These are phyloP conservation scores for Anthoptus insignis DNA, from an alignment of 2,888 invertebrate species.

Conservation along the genomic window DNA sequence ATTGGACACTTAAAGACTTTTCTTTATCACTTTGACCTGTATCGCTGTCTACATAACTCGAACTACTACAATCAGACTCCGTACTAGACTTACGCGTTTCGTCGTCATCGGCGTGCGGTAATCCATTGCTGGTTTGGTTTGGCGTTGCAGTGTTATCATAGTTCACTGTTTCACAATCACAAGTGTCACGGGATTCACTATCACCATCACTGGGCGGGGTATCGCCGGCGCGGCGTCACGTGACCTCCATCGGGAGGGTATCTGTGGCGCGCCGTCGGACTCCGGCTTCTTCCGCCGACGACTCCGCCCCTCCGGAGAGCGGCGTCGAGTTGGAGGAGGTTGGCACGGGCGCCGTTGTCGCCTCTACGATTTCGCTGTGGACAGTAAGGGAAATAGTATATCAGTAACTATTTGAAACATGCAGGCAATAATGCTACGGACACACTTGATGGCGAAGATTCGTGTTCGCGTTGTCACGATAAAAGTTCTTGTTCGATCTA, in stretches of 20 bases:
- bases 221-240: slow-evolving; percentile 67
- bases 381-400: no score
- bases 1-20: background rate
- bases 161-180: background rate
- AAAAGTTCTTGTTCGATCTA: no score
- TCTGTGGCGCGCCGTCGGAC: slow-evolving; percentile 61
- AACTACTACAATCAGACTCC: background rate
- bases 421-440: no score
- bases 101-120: background rate
- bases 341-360: slow-evolving; percentile 55
- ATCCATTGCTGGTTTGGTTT: background rate
- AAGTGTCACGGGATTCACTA: slow-evolving; percentile 1
- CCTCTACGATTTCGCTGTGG: slow-evolving; percentile 66
- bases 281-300: slow-evolving; percentile 51
- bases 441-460: no score
- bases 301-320: slow-evolving; percentile 37
- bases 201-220: slow-evolving; percentile 20
- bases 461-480: no score
- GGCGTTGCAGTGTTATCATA: slow-evolving; percentile 5
- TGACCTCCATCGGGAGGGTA: slow-evolving; percentile 80
- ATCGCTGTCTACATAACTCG: background rate
- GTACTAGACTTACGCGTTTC: background rate
- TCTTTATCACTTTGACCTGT: slow-evolving; percentile 1
- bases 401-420: no score
- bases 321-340: slow-evolving; percentile 50